phyloP scores from a whole-genome alignment of 2,113 vertebrate genomes.

The Acanthochromis polyacanthus region DNA sequence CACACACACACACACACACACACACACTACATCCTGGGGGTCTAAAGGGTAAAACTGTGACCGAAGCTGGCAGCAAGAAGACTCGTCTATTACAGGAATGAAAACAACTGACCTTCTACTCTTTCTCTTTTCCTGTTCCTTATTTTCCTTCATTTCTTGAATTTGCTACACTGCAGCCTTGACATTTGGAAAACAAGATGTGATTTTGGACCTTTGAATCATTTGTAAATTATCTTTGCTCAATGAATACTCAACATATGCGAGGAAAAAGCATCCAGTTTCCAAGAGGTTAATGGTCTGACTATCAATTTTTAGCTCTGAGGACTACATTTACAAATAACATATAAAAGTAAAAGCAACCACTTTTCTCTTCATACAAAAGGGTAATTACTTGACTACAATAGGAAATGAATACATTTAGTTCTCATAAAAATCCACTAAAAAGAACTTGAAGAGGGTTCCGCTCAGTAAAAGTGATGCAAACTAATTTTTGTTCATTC shows the following conservation, averaged over 20 bases:
- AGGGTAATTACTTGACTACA: neutral
- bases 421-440: constrained; percentile 24
- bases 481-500: neutral
- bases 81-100: constrained; percentile 17
- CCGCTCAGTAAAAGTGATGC: neutral
- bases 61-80: constrained; percentile 10
- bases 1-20: constrained; percentile 1
- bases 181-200: neutral
- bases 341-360: neutral
- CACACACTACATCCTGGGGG: constrained; percentile 5
- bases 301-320: neutral
- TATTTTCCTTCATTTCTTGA: constrained; percentile 8
- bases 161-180: neutral
- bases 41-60: constrained; percentile 35
- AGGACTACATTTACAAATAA: neutral
- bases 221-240: neutral
- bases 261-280: neutral
- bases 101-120: constrained; percentile 26
- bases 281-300: constrained; percentile 9
- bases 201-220: constrained; percentile 10
- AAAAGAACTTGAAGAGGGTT: constrained; percentile 2
- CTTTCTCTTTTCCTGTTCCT: neutral
- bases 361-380: neutral
- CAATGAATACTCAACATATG: constrained; percentile 6
- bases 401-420: neutral